Evolutionary conservation across 1,140 invertebrate genomes (phyloP), one percentile per base, ranked within the genome.

Genomic region (Sipha flava): DNA sequence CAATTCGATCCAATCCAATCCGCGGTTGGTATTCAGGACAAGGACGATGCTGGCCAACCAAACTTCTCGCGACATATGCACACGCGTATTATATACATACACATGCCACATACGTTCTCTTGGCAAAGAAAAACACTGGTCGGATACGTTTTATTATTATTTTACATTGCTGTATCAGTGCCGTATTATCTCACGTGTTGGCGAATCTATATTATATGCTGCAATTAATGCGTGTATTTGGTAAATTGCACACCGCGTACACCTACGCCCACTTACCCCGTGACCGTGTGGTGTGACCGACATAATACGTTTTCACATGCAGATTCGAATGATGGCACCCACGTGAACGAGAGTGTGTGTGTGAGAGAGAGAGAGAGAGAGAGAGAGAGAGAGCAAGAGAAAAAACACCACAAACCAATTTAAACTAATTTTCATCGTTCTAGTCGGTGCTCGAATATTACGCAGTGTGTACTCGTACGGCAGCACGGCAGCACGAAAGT

Each of bases 11-110:
- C 59, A 37, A n/a, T 3, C 16, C 31, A 37, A n/a, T 45, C n/a
- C 64, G 14, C 37, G 2, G 21, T 12, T 23, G 64, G 64, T 68
- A 68, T 68, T 68, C 64, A 68, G 64, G 64, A 68, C 64, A 68
- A 68, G 64, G 64, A 68, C 64, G 64, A n/a, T n/a, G 64, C 45
- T 45, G 64, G 64, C 64, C 40, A 68, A 68, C 64, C 37, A 26
- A 68, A 68, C 64, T 68, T 45, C 34, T 43, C 64, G 64, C 64
- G 64, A 40, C n/a, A 43, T 16, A 45, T 18, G 45, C 64, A 68
- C 10, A 3, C n/a, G n/a, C n/a, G n/a, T n/a, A n/a, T n/a, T n/a
- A n/a, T n/a, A n/a, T n/a, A n/a, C n/a, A n/a, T n/a, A n/a, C n/a
- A n/a, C n/a, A n/a, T n/a, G n/a, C n/a, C n/a, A n/a, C 9, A 45